A percentile compares a stretch with the other conserved stretches of the same genome.
Conservation (phyloP, 2,888 invertebrate genomes). For the Drosophila maculinotata region DNA sequence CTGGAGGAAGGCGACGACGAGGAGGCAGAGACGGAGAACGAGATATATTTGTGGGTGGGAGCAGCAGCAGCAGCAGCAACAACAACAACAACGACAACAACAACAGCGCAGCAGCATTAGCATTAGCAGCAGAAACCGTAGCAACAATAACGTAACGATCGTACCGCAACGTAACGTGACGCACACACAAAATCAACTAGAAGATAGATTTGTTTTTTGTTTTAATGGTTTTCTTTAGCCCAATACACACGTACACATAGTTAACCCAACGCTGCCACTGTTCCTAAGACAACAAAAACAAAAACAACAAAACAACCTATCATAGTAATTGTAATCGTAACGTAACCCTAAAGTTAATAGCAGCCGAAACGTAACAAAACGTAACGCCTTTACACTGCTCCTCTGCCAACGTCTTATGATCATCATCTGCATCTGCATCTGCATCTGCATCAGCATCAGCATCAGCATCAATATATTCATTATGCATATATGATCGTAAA, state of each 20-base stretch:
- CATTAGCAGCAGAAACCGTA: conserved; percentile 28
- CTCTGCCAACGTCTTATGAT: conserved; percentile 65
- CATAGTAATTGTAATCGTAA: conserved; percentile 46
- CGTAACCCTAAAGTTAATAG: conserved; percentile 32
- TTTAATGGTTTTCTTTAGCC: conserved; percentile 42
- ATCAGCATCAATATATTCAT: conserved; percentile 15
- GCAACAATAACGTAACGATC: conserved; percentile 45
- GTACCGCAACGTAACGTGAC: conserved; percentile 50
- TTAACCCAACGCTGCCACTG: conserved; percentile 79
- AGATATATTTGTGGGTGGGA: conserved; percentile 44
- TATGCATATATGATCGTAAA: conserved; percentile 24
- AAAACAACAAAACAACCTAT: conserved; percentile 33
- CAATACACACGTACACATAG: conserved; percentile 55
- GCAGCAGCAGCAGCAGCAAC: conserved; percentile 48
- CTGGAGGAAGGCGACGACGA: conserved; percentile 54
- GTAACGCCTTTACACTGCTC: conserved; percentile 54
- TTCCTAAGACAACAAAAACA: conserved; percentile 69
- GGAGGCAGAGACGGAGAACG: conserved; percentile 37
- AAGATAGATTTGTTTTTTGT: conserved; percentile 18
- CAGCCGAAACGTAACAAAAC: conserved; percentile 35
- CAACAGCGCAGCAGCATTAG: conserved; percentile 16
- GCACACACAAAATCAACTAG: conserved; percentile 41
- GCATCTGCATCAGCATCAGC: conserved; percentile 14
- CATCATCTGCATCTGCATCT: conserved; percentile 15
- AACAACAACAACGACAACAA: conserved; percentile 7